Base-by-base conservation (phyloP, 2,113 vertebrate species). In the Muntiacus reevesi region DNA sequence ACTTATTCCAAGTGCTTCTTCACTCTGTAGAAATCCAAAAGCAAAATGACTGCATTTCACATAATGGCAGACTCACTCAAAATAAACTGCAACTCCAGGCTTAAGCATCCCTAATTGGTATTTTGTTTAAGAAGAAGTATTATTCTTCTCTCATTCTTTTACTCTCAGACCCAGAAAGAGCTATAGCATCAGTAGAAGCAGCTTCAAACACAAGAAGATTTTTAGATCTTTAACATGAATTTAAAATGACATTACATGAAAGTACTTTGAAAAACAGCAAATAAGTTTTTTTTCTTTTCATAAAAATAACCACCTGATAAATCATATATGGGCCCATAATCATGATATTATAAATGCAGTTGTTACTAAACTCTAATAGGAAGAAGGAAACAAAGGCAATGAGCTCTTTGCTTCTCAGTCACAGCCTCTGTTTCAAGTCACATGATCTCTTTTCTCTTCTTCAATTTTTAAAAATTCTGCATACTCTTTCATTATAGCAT, bases 181-280 rank as follows among this genome's bases (percentile, higher is more conserved):
- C 4, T 76, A 6, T 14, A 76, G 47, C 52, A 95, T 92, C 87
- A 76, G 36, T 36, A 89, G 14, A 30, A 91, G 13, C 47, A 92
- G 13, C 30, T 92, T 96, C 30, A 95, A 97, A 85, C 27, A 28
- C 6, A 87, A 91, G 82, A 43, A 33, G 2, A 64, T 40, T 89
- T 91, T 84, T 67, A 96, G 45, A 62, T 84, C 81, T 95, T 95
- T 88, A 96, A 25, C 62, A 88, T 88, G 23, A 79, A 86, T 96
- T 97, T 94, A 83, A 96, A 96, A 94, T 93, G n/a, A 19, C 30
- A 74, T 81, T 45, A 50, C 9, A 81, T 96, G 43, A 71, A 82
- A 95, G 23, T 43, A 12, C 6, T 94, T 96, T 85, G 27, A 64
- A 82, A 92, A 89, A n/a, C 1, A 95, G 74, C 14, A 92, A 81